A percentile compares a stretch with the other conserved stretches of the same genome.
These are phyloP conservation scores for Calliopsis andreniformis DNA, from an alignment of 1,140 invertebrate species.

Conservation along the genomic window DNA sequence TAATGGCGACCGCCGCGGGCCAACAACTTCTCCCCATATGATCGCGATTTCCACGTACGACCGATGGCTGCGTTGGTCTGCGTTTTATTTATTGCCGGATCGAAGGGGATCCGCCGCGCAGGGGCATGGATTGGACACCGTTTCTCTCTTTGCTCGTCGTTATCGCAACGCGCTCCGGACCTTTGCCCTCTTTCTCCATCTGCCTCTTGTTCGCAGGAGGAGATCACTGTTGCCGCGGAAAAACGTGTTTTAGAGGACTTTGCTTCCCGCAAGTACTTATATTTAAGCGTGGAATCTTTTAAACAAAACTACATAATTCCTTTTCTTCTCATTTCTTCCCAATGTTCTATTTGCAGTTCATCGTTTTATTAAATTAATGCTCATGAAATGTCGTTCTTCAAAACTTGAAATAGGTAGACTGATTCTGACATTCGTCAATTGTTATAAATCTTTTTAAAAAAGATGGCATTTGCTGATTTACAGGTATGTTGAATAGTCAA, in stretches of 20 bases:
- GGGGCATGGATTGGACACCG: slow-evolving; percentile 37
- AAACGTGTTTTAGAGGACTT: slow-evolving; percentile 1
- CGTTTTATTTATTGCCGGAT: slow-evolving; percentile 55
- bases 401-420: too few relatives aligned
- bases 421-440: too few relatives aligned
- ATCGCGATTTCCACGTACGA: slow-evolving; percentile 53
- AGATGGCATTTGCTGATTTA: too few relatives aligned
- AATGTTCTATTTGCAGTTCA: too few relatives aligned
- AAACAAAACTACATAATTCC: too few relatives aligned
- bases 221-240: neutral
- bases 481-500: too few relatives aligned
- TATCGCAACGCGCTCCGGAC: slow-evolving; percentile 42
- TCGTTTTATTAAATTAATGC: too few relatives aligned
- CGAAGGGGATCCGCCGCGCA: slow-evolving; percentile 1
- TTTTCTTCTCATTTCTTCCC: too few relatives aligned
- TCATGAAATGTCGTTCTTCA: too few relatives aligned
- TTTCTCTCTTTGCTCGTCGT: slow-evolving; percentile 38
- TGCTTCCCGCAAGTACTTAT: neutral
- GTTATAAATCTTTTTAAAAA: too few relatives aligned
- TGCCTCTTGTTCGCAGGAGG: neutral
- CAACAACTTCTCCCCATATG: slow-evolving; percentile 25
- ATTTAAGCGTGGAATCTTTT: neutral
- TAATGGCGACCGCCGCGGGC: slow-evolving; percentile 66
- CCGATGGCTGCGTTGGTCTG: slow-evolving; percentile 13
- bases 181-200: slow-evolving; percentile 36